Base-by-base conservation (phyloP, 1,140 invertebrate species). In the Ceratitis capitata region DNA sequence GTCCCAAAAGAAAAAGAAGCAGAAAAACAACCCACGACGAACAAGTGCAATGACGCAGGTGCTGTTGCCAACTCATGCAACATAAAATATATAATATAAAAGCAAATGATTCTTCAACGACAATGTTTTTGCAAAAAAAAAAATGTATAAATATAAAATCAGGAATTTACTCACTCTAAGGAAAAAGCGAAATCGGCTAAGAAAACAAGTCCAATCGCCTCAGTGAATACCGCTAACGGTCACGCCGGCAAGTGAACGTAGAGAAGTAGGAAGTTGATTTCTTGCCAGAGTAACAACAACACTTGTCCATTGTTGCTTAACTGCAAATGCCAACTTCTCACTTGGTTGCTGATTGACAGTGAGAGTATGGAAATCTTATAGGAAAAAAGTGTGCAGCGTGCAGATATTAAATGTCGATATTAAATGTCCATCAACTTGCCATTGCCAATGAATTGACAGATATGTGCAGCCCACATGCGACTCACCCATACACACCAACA, bases 321-420 rank as follows among this genome's bases (percentile, higher is more conserved):
- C n/a, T n/a, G n/a, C n/a, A n/a, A n/a, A n/a, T n/a, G n/a, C n/a
- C n/a, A n/a, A n/a, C n/a, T n/a, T n/a, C n/a, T n/a, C n/a, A n/a
- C n/a, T n/a, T n/a, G n/a, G n/a, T n/a, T n/a, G n/a, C n/a, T n/a
- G n/a, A 5, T 23, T 6, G n/a, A 23, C 61, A 69, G 61, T 69
- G 61, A 69, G 61, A 69, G 61, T 69, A 35, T 69, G 61, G 61
- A 69, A 35, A 35, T n/a, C 61, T 69, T 69, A 69, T 32, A n/a
- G n/a, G n/a, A n/a, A n/a, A 69, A 69, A 69, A 35, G 61, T 32
- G 61, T 29, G 23, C 58, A 61, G 10, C 58, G 14, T 16, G 10
- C 58, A 61, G 29, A 19, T n/a, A 49, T 14, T 49, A 14, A 14
- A 49, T 26, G 23, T 23, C 14, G 7, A 19, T 69, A 69, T 69